Evolutionary conservation across 2,113 vertebrate species (phyloP).

Genomic region (Chamaea fasciata): DNA sequence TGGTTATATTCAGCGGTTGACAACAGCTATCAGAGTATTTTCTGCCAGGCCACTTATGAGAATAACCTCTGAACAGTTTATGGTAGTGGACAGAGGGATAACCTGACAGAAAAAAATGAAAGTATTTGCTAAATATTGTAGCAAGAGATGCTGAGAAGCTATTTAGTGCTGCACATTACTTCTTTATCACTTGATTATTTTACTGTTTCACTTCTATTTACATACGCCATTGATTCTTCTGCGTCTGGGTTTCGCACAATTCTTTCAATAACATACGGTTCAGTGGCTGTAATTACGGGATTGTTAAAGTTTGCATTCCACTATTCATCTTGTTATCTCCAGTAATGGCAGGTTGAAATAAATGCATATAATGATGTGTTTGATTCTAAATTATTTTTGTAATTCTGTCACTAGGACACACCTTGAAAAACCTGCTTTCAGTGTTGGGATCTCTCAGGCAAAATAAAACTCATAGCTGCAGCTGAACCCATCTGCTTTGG

Average conservation of each 20-base stretch:
- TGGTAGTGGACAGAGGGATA: constrained; percentile 10
- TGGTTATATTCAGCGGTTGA: neutral
- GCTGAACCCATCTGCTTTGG: neutral
- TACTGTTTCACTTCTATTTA: constrained; percentile 71
- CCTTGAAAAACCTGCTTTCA: constrained; percentile 49
- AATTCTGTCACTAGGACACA: constrained; percentile 64
- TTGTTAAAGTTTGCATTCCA: constrained; percentile 77
- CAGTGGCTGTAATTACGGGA: constrained; percentile 77
- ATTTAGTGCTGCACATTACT: constrained; percentile 59
- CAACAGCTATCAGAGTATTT: neutral
- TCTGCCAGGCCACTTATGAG: neutral
- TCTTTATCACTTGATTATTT: constrained; percentile 71
- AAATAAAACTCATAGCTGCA: constrained; percentile 36
- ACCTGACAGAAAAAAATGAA: neutral
- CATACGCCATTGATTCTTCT: constrained; percentile 69
- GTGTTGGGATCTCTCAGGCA: neutral
- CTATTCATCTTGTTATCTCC: constrained; percentile 78
- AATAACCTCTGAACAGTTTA: neutral
- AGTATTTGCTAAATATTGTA: constrained; percentile 49
- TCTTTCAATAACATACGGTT: constrained; percentile 72
- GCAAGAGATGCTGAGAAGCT: constrained; percentile 19
- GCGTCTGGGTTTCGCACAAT: constrained; percentile 72
- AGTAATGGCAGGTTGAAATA: constrained; percentile 74
- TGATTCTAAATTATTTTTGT: constrained; percentile 74
- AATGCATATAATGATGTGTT: constrained; percentile 73